Evolutionary conservation across 1,140 invertebrate genomes (phyloP).

Genomic region (Cylas formicarius): DNA sequence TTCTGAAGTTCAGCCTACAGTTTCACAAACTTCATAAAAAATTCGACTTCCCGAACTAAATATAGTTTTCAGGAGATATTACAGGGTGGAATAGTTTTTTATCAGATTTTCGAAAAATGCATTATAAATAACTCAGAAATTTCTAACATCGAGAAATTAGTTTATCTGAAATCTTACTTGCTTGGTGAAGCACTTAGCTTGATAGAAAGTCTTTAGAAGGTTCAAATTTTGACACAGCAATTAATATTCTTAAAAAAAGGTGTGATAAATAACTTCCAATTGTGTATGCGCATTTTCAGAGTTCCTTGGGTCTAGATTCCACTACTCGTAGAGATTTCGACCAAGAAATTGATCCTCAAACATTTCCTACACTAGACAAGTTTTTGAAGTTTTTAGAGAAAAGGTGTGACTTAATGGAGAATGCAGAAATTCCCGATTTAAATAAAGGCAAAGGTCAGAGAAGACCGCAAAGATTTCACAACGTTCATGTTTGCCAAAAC

Average conservation of each 20-base stretch:
- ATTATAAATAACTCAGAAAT: background rate
- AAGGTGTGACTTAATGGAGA: background rate
- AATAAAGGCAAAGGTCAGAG: no score
- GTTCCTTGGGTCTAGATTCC: no score
- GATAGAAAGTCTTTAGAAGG: constrained; percentile 1
- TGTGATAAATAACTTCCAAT: constrained; percentile 8
- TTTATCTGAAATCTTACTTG: constrained; percentile 5
- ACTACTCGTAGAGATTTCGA: background rate
- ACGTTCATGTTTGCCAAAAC: constrained; percentile 1
- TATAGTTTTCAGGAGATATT: constrained; percentile 1
- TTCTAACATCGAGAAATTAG: constrained; percentile 1
- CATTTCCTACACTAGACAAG: background rate
- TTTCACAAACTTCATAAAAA: no score
- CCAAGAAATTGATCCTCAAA: no score
- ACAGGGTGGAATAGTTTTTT: constrained; percentile 1
- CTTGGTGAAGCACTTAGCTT: constrained; percentile 1
- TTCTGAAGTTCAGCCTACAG: no score
- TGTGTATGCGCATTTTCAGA: constrained; percentile 5
- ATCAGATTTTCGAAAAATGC: background rate
- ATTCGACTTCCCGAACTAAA: constrained; percentile 7
- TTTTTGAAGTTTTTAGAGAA: constrained; percentile 7
- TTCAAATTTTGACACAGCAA: constrained; percentile 4
- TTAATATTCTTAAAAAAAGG: background rate
- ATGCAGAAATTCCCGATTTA: background rate
- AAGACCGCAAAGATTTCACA: no score